Base-by-base conservation (phyloP, 2,888 invertebrate genomes). In the Dynastes maya region DNA sequence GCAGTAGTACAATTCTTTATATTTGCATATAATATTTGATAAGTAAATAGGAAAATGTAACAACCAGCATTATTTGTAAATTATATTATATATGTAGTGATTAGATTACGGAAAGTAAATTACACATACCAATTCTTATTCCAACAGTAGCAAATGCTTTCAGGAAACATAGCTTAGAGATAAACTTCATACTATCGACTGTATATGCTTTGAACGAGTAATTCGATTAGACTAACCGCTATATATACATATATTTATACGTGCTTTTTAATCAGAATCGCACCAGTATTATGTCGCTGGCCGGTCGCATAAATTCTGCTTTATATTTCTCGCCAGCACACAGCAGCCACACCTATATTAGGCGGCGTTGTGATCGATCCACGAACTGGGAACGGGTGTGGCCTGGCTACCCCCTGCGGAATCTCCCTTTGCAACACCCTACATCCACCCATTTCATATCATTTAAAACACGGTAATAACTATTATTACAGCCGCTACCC, bases 321-420 rank as follows among this genome's bases (percentile, higher is more conserved):
- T 51, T 68, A 51, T 78, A 78, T 75, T 74, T 68, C 72, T 74
- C 40, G 61, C 72, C 22, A 22, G 22, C 61, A 49, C 61, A 74
- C 61, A 74, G 27, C 61, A 61, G 78, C 81, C 81, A 80, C 80
- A 80, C 81, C 81, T 79, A 77, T 68, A 77, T 78, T 79, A 81
- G 81, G 81, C 79, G 79, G 80, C 79, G 79, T 81, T 67, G 76
- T 76, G 68, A 81, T 81, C 81, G 81, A 81, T 81, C 79, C 76
- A 76, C 79, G 77, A 76, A 77, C 80, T 79, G 78, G 79, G 78
- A 81, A 74, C 61, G 80, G 81, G 81, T 78, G 80, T 80, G 80
- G 80, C 74, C 37, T 79, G 67, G 70, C 75, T 78, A 76, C 81
- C 81, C 80, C 77, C 49, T 78, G 77, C 32, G 75, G 78, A 77